Conservation (phyloP, 64 coral and sea anemone species). For the Montipora capricornis region DNA sequence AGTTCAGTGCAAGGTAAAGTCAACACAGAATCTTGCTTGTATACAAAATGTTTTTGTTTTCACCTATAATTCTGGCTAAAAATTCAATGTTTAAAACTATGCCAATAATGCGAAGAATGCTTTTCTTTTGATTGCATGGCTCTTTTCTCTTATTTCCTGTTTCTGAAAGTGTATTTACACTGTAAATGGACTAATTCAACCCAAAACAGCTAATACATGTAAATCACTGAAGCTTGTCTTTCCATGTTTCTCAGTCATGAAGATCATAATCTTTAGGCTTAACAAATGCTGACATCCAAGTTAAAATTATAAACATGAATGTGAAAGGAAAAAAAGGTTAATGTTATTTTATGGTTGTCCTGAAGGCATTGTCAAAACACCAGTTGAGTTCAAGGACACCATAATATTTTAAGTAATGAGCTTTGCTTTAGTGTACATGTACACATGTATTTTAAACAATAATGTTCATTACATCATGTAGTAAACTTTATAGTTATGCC, state of each 20-base stretch:
- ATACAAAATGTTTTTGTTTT: not conserved
- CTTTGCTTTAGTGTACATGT: no score
- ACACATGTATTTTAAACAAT: no score
- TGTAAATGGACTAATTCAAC: not conserved
- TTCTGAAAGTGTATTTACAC: not conserved
- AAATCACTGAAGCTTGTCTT: not conserved
- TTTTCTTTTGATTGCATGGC: not conserved
- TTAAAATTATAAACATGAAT: no score
- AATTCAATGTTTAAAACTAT: conserved; percentile 76
- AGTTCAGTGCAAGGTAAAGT: conserved; percentile 3
- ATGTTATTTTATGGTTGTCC: no score
- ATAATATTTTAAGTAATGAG: no score
- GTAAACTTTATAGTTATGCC: no score
- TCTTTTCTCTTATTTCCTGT: conserved; percentile 20
- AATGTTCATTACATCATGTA: no score
- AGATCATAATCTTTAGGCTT: not conserved
- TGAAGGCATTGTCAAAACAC: no score
- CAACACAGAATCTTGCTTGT: conserved; percentile 25
- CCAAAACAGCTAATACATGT: not conserved
- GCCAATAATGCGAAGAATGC: conserved; percentile 80
- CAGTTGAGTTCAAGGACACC: no score
- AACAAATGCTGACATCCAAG: no score
- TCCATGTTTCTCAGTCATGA: not conserved
- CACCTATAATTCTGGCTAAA: not conserved
- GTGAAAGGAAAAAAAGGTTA: no score